These are phyloP conservation scores for Lethocerus indicus DNA, from an alignment of 1,140 invertebrate genomes.

Conservation along the genomic window DNA sequence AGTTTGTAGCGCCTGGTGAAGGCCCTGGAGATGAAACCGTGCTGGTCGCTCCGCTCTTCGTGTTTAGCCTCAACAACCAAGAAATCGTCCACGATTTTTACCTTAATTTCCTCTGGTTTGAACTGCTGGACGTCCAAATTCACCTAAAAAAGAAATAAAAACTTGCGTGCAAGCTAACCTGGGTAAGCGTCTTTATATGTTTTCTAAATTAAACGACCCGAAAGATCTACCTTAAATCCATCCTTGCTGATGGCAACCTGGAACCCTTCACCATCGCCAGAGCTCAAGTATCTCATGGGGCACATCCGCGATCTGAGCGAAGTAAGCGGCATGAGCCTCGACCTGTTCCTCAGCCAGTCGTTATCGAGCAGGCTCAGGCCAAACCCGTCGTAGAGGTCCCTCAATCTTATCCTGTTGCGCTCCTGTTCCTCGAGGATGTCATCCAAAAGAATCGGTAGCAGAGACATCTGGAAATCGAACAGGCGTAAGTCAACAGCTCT, in stretches of 20 bases:
- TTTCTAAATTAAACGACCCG: too few relatives aligned
- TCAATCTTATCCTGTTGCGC: not conserved
- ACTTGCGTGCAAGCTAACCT: too few relatives aligned
- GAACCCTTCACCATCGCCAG: conserved; percentile 2
- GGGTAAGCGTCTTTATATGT: too few relatives aligned
- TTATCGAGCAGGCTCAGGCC: not conserved
- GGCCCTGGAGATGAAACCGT: conserved; percentile 42
- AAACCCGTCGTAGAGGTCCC: conserved; percentile 3
- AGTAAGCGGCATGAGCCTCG: not conserved
- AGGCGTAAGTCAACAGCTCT: too few relatives aligned
- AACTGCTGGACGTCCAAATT: conserved; percentile 60
- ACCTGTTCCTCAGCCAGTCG: not conserved
- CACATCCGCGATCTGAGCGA: not conserved
- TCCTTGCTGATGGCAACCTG: conserved; percentile 1
- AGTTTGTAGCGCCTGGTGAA: conserved; percentile 43
- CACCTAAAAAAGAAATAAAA: too few relatives aligned
- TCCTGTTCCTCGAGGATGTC: too few relatives aligned
- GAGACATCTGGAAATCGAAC: conserved; percentile 12
- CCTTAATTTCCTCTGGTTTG: conserved; percentile 58
- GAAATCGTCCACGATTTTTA: conserved; percentile 47
- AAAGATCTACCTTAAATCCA: conserved; percentile 27
- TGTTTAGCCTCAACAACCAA: conserved; percentile 53
- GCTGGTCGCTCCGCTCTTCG: conserved; percentile 42
- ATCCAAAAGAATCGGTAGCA: conserved; percentile 8
- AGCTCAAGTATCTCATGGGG: conserved; percentile 2